phyloP scores from a whole-genome alignment of 2,888 invertebrate species.

The Chloroclystis v-ata region DNA sequence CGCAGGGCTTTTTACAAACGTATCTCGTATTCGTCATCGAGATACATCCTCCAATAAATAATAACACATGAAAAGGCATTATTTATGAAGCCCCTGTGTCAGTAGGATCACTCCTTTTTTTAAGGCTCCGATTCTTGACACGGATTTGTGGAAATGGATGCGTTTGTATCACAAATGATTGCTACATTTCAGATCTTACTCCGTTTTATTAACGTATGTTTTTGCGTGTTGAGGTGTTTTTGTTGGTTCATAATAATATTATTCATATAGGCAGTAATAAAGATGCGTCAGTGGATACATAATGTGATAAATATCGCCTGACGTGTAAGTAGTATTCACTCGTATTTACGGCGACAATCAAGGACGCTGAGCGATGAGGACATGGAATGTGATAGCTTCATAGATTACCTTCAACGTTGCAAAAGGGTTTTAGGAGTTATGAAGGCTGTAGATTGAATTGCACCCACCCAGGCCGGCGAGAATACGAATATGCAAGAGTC shows the following conservation, averaged over 20 bases:
- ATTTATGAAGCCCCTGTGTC: conserved; percentile 59
- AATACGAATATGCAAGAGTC: background rate
- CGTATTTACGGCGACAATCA: conserved; percentile 31
- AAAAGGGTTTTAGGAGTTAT: background rate
- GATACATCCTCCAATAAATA: conserved; percentile 66
- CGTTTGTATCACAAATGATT: conserved; percentile 41
- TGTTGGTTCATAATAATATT: conserved; percentile 56
- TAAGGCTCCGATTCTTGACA: conserved; percentile 56
- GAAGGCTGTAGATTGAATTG: background rate
- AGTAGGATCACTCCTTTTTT: conserved; percentile 46
- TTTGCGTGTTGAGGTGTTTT: conserved; percentile 34
- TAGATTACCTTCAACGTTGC: conserved; percentile 10
- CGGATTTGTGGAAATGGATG: conserved; percentile 70
- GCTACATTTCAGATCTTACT: conserved; percentile 41
- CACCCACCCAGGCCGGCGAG: background rate
- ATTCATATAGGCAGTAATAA: conserved; percentile 58
- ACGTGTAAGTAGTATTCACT: conserved; percentile 25
- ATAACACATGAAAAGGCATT: conserved; percentile 59
- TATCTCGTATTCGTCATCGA: conserved; percentile 77
- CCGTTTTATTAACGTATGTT: conserved; percentile 29
- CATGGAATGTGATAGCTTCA: conserved; percentile 25
- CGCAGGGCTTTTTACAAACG: conserved; percentile 69
- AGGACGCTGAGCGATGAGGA: conserved; percentile 26
- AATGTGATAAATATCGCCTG: conserved; percentile 35
- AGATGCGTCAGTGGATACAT: conserved; percentile 51